phyloP scores from a whole-genome alignment of 2,797 vertebrate genomes.

The Telmatherina bonti region DNA sequence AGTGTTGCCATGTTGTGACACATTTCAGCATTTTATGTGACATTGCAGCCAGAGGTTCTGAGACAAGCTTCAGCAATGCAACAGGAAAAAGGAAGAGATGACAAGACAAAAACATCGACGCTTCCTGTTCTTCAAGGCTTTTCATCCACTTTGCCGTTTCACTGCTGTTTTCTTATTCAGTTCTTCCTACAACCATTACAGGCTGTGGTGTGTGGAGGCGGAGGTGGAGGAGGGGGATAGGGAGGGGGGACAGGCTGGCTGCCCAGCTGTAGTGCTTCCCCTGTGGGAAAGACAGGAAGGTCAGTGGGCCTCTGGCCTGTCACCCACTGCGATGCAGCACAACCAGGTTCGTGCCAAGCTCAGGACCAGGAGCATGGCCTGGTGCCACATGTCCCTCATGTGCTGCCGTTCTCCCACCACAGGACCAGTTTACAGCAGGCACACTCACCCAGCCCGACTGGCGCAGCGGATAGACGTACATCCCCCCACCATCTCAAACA shows the following conservation, averaged over 20 bases:
- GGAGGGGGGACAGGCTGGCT: slow-evolving; percentile 40
- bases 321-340: slow-evolving; percentile 43
- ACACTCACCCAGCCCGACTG: slow-evolving; percentile 15
- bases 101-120: slow-evolving; percentile 1
- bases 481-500: slow-evolving; percentile 1
- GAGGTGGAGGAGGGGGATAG: background rate
- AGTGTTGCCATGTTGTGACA: background rate
- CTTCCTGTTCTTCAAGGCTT: background rate
- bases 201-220: background rate
- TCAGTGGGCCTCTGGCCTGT: slow-evolving; percentile 57
- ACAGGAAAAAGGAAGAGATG: background rate
- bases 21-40: no score
- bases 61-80: background rate
- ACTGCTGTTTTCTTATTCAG: slow-evolving; percentile 3
- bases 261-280: slow-evolving; percentile 56
- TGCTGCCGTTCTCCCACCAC: slow-evolving; percentile 15
- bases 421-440: slow-evolving; percentile 33
- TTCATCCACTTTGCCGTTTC: background rate
- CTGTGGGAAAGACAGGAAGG: slow-evolving; percentile 71
- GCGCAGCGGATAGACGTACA: slow-evolving; percentile 29
- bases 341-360: slow-evolving; percentile 42
- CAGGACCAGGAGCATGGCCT: slow-evolving; percentile 19
- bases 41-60: background rate
- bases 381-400: slow-evolving; percentile 21
- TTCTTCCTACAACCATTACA: background rate